Evolutionary conservation across 2,888 invertebrate species (phyloP), one percentile per base, ranked within the genome.

Genomic region (Pycnomerus fuliginosus): DNA sequence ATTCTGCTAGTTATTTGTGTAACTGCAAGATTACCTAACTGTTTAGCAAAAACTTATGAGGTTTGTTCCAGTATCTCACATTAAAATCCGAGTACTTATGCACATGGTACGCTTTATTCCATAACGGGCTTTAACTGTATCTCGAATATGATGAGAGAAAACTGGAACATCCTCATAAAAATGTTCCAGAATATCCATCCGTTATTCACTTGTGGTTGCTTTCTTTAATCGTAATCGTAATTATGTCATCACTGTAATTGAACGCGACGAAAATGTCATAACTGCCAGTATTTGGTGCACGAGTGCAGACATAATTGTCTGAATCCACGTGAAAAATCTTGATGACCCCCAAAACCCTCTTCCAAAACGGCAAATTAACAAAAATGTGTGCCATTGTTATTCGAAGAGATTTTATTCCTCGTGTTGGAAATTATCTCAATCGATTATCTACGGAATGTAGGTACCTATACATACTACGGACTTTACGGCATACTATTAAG

Each of bases 171-270:
- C 25, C 22, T 38, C 16, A 39, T 17, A 34, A 34, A 34, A 24
- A 39, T 44, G 33, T 12, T 36, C 10, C 10, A n/a, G 30, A 13
- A 16, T 39, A 11, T 34, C 14, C 33, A 32, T 32, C 46, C 40
- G 46, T 46, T 46, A 46, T 24, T 25, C 32, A 44, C 29, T 37
- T 36, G 32, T 32, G 28, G 37, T 27, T 46, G 46, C 37, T 46
- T 27, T 25, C 33, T 16, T 17, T 46, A 41, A 46, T 41, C 35
- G 28, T n/a, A n/a, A n/a, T n/a, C n/a, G n/a, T n/a, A n/a, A n/a
- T 27, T 31, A 17, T 29, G 27, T 22, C 27, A 32, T n/a, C 25
- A 32, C 25, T 32, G 11, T 27, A 17, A 28, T 20, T 38, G 13
- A 40, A 31, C 5, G n/a, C 14, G 22, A 27, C 24, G 17, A 38